These are phyloP conservation scores for Erpetoichthys calabaricus DNA, from an alignment of 2,797 vertebrate genomes.

Conservation along the genomic window DNA sequence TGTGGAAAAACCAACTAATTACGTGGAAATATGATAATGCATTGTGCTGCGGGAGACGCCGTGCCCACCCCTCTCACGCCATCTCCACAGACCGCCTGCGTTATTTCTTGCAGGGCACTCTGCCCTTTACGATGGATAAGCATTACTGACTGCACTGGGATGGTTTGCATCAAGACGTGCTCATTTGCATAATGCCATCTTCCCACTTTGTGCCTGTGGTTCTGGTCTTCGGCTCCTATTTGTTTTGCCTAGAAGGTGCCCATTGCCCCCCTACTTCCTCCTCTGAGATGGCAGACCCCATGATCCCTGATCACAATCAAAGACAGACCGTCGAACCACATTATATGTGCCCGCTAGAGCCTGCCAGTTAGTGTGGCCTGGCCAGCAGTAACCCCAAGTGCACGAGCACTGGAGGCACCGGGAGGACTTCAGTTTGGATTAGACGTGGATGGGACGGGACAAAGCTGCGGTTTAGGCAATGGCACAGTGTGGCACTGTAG, in stretches of 20 bases:
- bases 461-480: no score
- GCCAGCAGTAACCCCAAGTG: no score
- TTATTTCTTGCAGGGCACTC: constrained; percentile 91
- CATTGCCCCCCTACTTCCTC: not conserved
- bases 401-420: no score
- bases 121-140: constrained; percentile 92
- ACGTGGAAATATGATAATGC: constrained; percentile 99
- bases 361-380: no score
- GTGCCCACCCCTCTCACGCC: constrained; percentile 12
- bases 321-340: no score
- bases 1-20: constrained; percentile 99
- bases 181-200: constrained; percentile 83
- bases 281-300: no score
- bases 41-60: constrained; percentile 66
- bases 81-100: constrained; percentile 38
- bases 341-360: no score
- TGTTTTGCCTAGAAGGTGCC: constrained; percentile 12
- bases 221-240: constrained; percentile 29
- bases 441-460: no score
- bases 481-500: no score
- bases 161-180: constrained; percentile 67
- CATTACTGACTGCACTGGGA: constrained; percentile 75
- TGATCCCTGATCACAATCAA: no score
- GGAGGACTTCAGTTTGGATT: no score
- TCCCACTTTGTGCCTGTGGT: constrained; percentile 43